These are phyloP conservation scores for Sesia apiformis DNA, from an alignment of 2,888 invertebrate species.

Conservation along the genomic window DNA sequence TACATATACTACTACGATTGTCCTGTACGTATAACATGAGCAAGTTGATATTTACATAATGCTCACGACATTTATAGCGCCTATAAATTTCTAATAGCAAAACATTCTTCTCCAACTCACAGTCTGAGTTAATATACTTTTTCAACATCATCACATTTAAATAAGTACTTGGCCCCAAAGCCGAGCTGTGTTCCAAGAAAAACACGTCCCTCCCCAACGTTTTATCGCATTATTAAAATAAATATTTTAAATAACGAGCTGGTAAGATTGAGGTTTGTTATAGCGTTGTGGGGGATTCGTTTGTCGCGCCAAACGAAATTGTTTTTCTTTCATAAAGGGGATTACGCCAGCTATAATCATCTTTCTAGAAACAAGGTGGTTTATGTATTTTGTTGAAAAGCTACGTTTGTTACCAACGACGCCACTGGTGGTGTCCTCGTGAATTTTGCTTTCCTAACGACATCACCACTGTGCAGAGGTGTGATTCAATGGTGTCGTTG, in stretches of 20 bases:
- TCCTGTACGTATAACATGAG: no score
- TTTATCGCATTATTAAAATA: slow-evolving; percentile 35
- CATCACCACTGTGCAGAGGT: no score
- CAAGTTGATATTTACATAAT: no score
- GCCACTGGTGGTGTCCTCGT: no score
- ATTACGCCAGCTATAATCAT: slow-evolving; percentile 1
- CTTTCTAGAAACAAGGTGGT: not conserved
- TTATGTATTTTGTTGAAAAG: no score
- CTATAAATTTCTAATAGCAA: not conserved
- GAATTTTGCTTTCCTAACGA: no score
- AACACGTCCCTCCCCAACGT: slow-evolving; percentile 16
- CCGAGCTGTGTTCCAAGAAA: slow-evolving; percentile 15
- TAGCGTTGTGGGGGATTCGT: slow-evolving; percentile 12
- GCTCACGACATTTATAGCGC: no score
- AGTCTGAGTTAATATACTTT: slow-evolving; percentile 2
- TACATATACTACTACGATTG: no score
- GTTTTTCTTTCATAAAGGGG: slow-evolving; percentile 24
- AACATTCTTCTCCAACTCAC: not conserved
- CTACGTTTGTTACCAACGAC: no score
- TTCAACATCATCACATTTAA: slow-evolving; percentile 12
- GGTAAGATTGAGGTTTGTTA: slow-evolving; percentile 25
- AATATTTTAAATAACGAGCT: slow-evolving; percentile 37
- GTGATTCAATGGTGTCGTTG: no score
- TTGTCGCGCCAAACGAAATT: slow-evolving; percentile 22
- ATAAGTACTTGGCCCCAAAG: slow-evolving; percentile 19